Base-by-base conservation (phyloP, 2,113 vertebrate species). In the Laticauda colubrina region DNA sequence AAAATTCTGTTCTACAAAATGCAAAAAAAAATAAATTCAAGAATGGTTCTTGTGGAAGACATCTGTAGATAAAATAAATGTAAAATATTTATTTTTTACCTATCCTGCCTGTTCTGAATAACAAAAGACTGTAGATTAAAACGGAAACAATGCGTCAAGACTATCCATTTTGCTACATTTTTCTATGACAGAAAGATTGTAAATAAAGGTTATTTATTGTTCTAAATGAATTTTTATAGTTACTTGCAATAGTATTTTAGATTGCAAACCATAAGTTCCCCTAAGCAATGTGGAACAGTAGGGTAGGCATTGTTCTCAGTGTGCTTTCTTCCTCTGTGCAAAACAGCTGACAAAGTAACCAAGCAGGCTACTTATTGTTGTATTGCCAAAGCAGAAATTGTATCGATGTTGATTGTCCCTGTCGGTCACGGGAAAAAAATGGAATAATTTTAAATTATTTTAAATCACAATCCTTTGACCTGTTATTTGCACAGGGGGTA, bases 151-250 rank as follows among this genome's bases (percentile, higher is more conserved):
- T 95, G 97, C 95, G 92, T 97, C 97, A 97, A 97, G 97, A 98
- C 97, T 98, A 97, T 97, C 97, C 96, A 95, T 97, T 90, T 90
- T 96, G 91, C 96, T 97, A 93, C 88, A 90, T 97, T 97, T 97
- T 97, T 96, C 96, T 89, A 93, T 89, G 97, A 98, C 96, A 97
- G 95, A 97, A 97, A 97, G 96, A 97, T 97, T 98, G 97, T 98
- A 98, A 98, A 98, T 98, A 98, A 95, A 97, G 96, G 98, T 97
- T 98, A 98, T 98, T 98, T 98, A 98, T 98, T 98, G 96, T 97
- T 97, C 96, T 97, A 93, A 97, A 95, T 96, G 96, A 97, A 96
- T 94, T 93, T 96, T 96, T 95, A 94, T 4, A 54, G 93, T 96
- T 93, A 87, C 85, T 81, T 93, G 91, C 88, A 92, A 95, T 95